Percentiles rank a stretch among this genome's conserved stretches.
These are phyloP conservation scores for Phoxinus dragarum DNA, from an alignment of 2,797 vertebrate species.

Conservation along the genomic window DNA sequence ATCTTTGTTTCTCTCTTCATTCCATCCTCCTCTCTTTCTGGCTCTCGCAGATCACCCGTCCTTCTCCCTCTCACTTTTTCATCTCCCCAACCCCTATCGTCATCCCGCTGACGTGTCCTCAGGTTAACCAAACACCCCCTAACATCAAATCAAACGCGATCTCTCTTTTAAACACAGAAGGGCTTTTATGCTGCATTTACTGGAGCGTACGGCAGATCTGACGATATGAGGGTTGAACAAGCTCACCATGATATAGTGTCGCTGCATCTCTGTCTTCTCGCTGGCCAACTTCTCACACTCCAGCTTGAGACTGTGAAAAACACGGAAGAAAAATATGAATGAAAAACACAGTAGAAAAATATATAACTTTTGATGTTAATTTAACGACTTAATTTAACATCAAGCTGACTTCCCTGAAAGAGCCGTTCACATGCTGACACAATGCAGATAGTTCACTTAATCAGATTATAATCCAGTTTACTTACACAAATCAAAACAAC, in stretches of 20 bases:
- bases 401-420: not conserved
- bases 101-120: constrained; percentile 5
- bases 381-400: not conserved
- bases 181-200: constrained; percentile 26
- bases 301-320: constrained; percentile 79
- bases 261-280: constrained; percentile 87
- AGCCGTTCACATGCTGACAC: not conserved
- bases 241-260: constrained; percentile 85
- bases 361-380: not conserved
- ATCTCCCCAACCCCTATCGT: constrained; percentile 25
- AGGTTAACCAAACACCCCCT: constrained; percentile 32
- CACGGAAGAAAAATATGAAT: constrained; percentile 7
- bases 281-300: constrained; percentile 85
- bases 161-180: not conserved
- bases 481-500: not conserved
- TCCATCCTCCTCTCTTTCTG: constrained; percentile 26
- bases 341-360: not conserved
- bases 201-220: not conserved
- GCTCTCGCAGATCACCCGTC: constrained; percentile 1
- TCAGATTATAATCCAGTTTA: not conserved
- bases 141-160: constrained; percentile 7
- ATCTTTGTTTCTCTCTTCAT: constrained; percentile 24
- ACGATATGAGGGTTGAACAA: not conserved
- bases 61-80: constrained; percentile 26
- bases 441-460: not conserved